Evolutionary conservation across 2,888 invertebrate genomes (phyloP), one percentile per base, ranked within the genome.

Genomic region (Tetranychus truncatus): DNA sequence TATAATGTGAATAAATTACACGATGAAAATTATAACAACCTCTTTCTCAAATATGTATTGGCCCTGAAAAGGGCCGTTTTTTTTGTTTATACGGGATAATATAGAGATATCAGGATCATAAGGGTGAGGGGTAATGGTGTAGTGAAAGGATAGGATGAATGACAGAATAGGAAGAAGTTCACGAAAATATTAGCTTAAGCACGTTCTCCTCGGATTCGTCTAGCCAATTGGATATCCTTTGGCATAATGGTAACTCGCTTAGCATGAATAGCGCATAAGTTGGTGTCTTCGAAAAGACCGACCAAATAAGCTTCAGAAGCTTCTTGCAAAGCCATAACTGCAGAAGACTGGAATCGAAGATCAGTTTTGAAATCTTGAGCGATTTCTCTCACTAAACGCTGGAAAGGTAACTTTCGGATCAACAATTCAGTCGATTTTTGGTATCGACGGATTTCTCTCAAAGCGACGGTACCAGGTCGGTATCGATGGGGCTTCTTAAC

Each of bases 241-340:
- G 95, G 95, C 94, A 95, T 95, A 85, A 95, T 95, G 79, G 95
- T 95, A 76, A 95, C 95, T 81, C 95, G 89, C 85, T 95, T 95
- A 81, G 95, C 95, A 82, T 95, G 95, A 83, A 95, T 95, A 80
- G 95, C 95, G 86, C 94, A 95, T 87, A 95, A 87, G 85, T 95
- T 95, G 80, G 95, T 95, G 86, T 95, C 95, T 87, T 95, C 95
- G 84, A 96, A 95, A 77, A 96, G 86, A 79, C 95, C 95, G 76
- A 95, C 94, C 79, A 95, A 85, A 84, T 92, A 92, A 15, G 92
- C 92, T 84, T 92, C 92, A 80, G 89, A 89, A 74, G 91, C 91
- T 86, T 93, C 93, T 75, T 79, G 80, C 44, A 80, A 77, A 45
- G 80, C 80, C 6, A 92, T 92, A 81, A 95, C 92, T 78, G 95